Percentiles rank a stretch among this genome's conserved stretches.
Conservation (phyloP, 2,113 vertebrate species). For the Anarrhichthys ocellatus region DNA sequence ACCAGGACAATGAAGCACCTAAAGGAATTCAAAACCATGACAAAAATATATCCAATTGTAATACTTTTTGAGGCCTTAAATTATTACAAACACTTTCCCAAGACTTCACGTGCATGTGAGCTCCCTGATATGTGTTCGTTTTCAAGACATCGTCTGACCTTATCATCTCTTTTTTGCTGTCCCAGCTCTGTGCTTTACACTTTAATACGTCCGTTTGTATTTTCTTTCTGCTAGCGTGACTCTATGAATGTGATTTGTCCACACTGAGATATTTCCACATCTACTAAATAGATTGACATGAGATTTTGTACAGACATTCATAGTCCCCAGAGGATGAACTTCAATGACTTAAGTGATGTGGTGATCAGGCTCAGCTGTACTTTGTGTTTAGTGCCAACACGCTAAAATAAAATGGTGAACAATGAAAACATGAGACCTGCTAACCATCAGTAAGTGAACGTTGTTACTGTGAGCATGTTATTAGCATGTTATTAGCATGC, state of each 20-base stretch:
- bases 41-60: neutral
- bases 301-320: neutral
- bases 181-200: neutral
- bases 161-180: neutral
- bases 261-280: neutral
- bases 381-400: neutral
- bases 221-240: neutral
- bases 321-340: neutral
- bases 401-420: neutral
- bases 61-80: neutral
- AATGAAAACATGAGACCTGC: neutral
- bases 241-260: neutral
- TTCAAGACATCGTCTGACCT: neutral
- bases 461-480: neutral
- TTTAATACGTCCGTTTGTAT: neutral
- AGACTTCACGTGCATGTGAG: neutral
- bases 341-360: too few relatives aligned
- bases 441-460: neutral
- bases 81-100: neutral
- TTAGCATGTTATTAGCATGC: neutral
- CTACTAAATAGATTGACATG: neutral
- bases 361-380: neutral
- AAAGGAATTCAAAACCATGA: neutral
- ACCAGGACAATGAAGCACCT: too few relatives aligned
- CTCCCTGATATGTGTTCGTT: neutral